Conservation (phyloP, 2,888 invertebrate genomes). For the Thumatha senex region DNA sequence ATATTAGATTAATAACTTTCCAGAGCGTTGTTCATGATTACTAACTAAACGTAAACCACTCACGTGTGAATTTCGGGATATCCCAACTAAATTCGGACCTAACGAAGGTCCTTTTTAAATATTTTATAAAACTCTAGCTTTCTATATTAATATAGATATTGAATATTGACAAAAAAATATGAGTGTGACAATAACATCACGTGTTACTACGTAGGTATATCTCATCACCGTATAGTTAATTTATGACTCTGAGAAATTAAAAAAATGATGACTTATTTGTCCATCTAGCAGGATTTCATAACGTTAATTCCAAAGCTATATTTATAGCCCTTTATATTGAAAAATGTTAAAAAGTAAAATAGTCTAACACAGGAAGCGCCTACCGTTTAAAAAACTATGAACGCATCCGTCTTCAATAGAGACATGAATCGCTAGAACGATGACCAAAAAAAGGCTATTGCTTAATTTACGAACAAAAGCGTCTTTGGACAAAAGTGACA, state of each 20-base stretch:
- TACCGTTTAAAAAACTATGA: conserved; percentile 64
- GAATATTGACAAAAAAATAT: too few species aligned
- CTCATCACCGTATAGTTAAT: too few species aligned
- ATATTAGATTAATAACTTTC: too few species aligned
- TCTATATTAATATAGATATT: too few species aligned
- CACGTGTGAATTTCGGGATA: too few species aligned
- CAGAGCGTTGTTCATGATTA: too few species aligned
- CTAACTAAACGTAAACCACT: too few species aligned
- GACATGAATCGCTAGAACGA: conserved; percentile 61
- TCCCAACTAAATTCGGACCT: too few species aligned
- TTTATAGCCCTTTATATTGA: conserved; percentile 59
- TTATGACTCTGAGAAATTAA: neutral
- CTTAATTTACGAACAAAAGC: conserved; percentile 69
- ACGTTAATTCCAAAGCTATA: conserved; percentile 55
- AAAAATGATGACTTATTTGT: conserved; percentile 7
- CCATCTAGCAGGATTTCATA: neutral
- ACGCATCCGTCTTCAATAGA: conserved; percentile 70
- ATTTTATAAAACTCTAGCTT: too few species aligned
- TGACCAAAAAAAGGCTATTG: conserved; percentile 62
- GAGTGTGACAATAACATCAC: too few species aligned
- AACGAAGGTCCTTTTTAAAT: too few species aligned
- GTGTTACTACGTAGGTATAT: too few species aligned
- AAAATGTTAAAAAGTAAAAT: conserved; percentile 67
- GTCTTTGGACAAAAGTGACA: conserved; percentile 61
- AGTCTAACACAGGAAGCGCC: conserved; percentile 64